These are phyloP conservation scores for Hydractinia echinata DNA, from an alignment of 30 jellyfish, hydroid and myxozoan genomes.

Conservation along the genomic window DNA sequence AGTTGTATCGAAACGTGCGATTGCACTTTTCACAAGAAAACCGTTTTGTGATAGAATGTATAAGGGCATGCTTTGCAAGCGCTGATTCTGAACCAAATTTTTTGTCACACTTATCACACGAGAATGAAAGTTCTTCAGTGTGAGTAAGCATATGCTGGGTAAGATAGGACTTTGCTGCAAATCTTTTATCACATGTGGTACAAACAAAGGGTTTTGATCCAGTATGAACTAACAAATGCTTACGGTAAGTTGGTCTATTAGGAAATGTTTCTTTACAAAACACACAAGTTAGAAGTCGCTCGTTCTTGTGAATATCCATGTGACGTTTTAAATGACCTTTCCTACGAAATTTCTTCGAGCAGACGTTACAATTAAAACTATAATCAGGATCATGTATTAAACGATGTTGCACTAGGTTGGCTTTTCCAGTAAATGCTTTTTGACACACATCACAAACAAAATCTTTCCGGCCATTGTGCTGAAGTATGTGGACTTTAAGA, in stretches of 20 bases:
- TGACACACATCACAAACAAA: slow-evolving; percentile 30
- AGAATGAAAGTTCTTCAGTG: slow-evolving; percentile 16
- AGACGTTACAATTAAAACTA: slow-evolving; percentile 26
- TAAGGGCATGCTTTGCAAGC: slow-evolving; percentile 8
- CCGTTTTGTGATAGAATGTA: neutral
- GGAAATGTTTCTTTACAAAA: slow-evolving; percentile 33
- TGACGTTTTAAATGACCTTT: slow-evolving; percentile 44
- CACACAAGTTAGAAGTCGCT: slow-evolving; percentile 11
- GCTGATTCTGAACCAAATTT: slow-evolving; percentile 2
- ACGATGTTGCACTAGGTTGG: slow-evolving; percentile 33
- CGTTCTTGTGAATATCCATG: slow-evolving; percentile 31
- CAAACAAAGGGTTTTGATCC: slow-evolving; percentile 46
- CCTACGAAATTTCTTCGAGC: slow-evolving; percentile 24
- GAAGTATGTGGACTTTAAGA: slow-evolving; percentile 32
- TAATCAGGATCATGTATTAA: slow-evolving; percentile 18
- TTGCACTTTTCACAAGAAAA: neutral
- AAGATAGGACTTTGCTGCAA: slow-evolving; percentile 24
- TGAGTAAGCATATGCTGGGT: slow-evolving; percentile 32
- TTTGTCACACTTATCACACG: slow-evolving; percentile 26
- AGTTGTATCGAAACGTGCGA: slow-evolving; percentile 4
- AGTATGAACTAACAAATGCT: slow-evolving; percentile 32
- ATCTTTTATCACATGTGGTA: slow-evolving; percentile 30
- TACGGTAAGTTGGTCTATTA: slow-evolving; percentile 14
- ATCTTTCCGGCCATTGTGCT: slow-evolving; percentile 47
- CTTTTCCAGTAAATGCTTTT: slow-evolving; percentile 37